phyloP scores from a whole-genome alignment of 2,113 vertebrate genomes.

The Speoplatyrhinus poulsoni region DNA sequence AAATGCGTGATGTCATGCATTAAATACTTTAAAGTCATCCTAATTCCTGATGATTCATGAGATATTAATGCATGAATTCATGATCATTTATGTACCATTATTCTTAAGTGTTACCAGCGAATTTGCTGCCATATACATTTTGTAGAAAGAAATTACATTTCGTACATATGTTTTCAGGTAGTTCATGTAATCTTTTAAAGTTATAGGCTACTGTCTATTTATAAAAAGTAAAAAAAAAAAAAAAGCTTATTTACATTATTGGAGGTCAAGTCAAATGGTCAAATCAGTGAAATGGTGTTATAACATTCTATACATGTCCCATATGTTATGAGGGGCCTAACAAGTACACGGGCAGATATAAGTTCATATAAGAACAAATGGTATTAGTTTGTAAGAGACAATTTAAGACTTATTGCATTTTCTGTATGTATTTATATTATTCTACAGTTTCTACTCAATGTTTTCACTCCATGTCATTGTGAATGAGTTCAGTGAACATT shows the following conservation, averaged over 20 bases:
- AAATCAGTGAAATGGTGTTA: constrained; percentile 2
- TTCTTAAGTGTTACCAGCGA: too few species aligned
- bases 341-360: neutral
- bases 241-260: constrained; percentile 5
- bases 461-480: too few species aligned
- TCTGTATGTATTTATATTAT: too few species aligned
- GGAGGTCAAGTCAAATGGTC: neutral
- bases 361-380: neutral
- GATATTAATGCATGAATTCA: too few species aligned
- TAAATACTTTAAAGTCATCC: too few species aligned
- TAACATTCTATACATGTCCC: neutral
- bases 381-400: too few species aligned
- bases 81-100: too few species aligned
- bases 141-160: constrained; percentile 1
- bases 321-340: neutral
- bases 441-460: too few species aligned
- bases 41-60: too few species aligned
- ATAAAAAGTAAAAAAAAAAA: neutral
- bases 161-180: constrained; percentile 6
- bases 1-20: too few species aligned
- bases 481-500: too few species aligned
- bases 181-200: neutral
- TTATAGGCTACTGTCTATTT: neutral
- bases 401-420: too few species aligned
- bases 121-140: neutral